These are phyloP conservation scores for Apaloderma vittatum DNA, from an alignment of 2,113 vertebrate genomes.

Conservation along the genomic window DNA sequence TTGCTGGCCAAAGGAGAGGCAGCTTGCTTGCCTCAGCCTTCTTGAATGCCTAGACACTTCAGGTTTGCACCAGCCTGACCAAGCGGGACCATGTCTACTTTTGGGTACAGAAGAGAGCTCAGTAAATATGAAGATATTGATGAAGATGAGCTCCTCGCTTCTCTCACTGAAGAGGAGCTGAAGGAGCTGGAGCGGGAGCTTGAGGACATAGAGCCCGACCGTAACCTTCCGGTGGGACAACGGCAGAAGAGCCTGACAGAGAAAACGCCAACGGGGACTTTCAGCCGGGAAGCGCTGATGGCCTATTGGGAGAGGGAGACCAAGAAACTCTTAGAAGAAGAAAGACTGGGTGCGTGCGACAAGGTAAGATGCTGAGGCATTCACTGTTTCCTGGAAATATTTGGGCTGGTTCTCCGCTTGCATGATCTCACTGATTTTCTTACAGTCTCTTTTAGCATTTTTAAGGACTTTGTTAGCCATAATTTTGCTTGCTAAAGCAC, in stretches of 20 bases:
- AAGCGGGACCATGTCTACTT: conserved; percentile 89
- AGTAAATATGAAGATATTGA: conserved; percentile 98
- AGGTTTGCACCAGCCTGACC: conserved; percentile 59
- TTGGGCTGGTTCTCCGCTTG: not conserved
- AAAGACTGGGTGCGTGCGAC: conserved; percentile 80
- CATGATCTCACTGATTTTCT: not conserved
- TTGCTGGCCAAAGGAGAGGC: conserved; percentile 66
- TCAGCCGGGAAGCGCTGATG: conserved; percentile 93
- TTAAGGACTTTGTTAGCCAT: not conserved
- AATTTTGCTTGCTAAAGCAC: not conserved
- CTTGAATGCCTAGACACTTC: conserved; percentile 71
- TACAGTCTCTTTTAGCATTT: not conserved
- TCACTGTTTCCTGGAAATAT: not conserved
- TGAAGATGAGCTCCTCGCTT: conserved; percentile 96
- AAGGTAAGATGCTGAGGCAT: conserved; percentile 73
- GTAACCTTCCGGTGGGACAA: conserved; percentile 90
- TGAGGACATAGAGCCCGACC: conserved; percentile 92
- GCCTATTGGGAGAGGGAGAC: conserved; percentile 98
- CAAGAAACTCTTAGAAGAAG: conserved; percentile 90
- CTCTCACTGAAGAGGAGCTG: conserved; percentile 92
- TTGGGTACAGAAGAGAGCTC: conserved; percentile 95
- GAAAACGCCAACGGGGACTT: conserved; percentile 94
- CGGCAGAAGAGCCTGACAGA: conserved; percentile 94
- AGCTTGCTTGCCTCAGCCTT: conserved; percentile 38
- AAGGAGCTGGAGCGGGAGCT: conserved; percentile 94